A percentile compares a stretch with the other conserved stretches of the same genome.
Evolutionary conservation across 2,888 invertebrate genomes (phyloP).

Genomic region (Synergus laeviventris): DNA sequence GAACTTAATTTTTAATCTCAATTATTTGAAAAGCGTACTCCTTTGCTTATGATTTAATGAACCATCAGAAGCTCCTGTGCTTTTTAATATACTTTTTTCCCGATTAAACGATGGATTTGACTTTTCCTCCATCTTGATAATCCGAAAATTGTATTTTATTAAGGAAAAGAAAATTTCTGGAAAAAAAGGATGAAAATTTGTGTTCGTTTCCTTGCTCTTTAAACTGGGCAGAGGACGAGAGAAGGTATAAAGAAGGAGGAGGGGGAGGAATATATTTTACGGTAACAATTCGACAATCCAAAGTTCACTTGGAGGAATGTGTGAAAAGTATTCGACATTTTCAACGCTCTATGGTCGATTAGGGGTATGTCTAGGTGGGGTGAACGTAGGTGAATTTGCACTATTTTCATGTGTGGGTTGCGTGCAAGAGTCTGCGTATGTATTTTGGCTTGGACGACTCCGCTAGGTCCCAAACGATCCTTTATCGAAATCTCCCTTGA

Average conservation of each 20-base stretch:
- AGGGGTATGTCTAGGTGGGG: constrained; percentile 30
- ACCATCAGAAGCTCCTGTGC: not conserved
- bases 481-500: constrained; percentile 61
- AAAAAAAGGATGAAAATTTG: constrained; percentile 29
- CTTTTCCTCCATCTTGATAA: not conserved
- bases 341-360: constrained; percentile 19
- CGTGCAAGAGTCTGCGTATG: not conserved
- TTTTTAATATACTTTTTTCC: constrained; percentile 24
- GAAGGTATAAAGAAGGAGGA: constrained; percentile 14
- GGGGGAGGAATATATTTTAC: constrained; percentile 64
- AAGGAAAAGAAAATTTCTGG: not conserved
- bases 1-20: not conserved
- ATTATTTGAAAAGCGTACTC: not conserved
- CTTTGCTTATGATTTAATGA: not conserved
- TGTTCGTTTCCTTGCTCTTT: constrained; percentile 9
- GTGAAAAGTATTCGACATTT: constrained; percentile 27
- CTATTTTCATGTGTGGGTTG: constrained; percentile 16
- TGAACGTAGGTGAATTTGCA: constrained; percentile 29
- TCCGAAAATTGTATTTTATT: constrained; percentile 27
- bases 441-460: constrained; percentile 31
- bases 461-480: constrained; percentile 62
- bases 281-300: constrained; percentile 65
- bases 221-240: not conserved
- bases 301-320: constrained; percentile 53
- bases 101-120: not conserved